phyloP scores from a whole-genome alignment of 2,888 invertebrate species.

The Ethmia dodecea region DNA sequence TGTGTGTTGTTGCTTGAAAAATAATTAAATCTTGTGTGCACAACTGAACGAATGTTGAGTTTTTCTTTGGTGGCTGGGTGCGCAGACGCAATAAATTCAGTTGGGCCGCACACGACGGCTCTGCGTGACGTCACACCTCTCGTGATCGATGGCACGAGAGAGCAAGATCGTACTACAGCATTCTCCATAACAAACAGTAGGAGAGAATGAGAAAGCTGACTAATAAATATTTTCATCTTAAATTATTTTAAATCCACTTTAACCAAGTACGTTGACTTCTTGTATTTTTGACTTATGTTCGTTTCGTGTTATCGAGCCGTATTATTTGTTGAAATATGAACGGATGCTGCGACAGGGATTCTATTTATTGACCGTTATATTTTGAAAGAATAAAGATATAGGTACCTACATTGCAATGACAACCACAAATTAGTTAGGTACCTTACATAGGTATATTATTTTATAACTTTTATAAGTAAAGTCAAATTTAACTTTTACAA shows the following conservation, averaged over 20 bases:
- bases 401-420: no score
- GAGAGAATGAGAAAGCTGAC: slow-evolving; percentile 44
- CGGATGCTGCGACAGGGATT: no score
- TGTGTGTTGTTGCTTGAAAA: no score
- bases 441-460: no score
- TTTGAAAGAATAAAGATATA: no score
- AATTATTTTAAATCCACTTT: slow-evolving; percentile 71
- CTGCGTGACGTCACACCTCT: slow-evolving; percentile 76
- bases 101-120: slow-evolving; percentile 75
- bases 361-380: no score
- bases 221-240: slow-evolving; percentile 66
- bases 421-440: no score
- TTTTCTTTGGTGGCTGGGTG: slow-evolving; percentile 57
- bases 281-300: slow-evolving; percentile 63
- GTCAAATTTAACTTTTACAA: no score
- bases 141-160: slow-evolving; percentile 68
- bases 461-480: no score
- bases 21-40: no score
- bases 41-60: slow-evolving; percentile 38
- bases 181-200: slow-evolving; percentile 26
- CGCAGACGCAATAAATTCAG: slow-evolving; percentile 73
- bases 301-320: slow-evolving; percentile 40
- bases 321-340: slow-evolving; percentile 28
- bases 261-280: slow-evolving; percentile 71
- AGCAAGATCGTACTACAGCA: slow-evolving; percentile 45